Evolutionary conservation across 1,140 invertebrate species (phyloP).

Genomic region (Piezodorus guildinii): DNA sequence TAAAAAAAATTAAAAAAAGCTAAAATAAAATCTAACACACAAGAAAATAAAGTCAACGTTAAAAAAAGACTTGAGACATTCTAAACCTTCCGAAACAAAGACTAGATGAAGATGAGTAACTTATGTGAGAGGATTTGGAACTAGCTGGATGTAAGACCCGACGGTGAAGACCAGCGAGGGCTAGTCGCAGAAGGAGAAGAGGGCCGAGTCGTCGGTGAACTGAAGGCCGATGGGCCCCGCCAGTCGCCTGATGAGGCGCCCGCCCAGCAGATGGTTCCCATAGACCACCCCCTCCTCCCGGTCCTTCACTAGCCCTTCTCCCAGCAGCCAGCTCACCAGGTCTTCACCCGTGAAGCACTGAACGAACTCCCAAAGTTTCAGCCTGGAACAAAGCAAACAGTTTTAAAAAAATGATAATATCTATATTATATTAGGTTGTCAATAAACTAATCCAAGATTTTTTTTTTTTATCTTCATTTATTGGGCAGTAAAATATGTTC

Average conservation of each 20-base stretch:
- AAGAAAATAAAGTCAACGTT: no score
- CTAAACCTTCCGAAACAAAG: not conserved
- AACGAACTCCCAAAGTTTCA: constrained; percentile 58
- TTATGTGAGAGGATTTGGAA: not conserved
- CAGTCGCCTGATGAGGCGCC: constrained; percentile 70
- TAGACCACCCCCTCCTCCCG: constrained; percentile 66
- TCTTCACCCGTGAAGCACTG: constrained; percentile 71
- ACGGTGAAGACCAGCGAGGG: not conserved
- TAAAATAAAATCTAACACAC: no score
- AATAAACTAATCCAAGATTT: no score
- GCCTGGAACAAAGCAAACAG: constrained; percentile 36
- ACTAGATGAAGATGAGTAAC: not conserved
- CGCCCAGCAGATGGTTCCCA: constrained; percentile 69
- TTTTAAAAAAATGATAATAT: no score
- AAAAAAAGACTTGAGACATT: not conserved
- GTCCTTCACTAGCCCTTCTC: constrained; percentile 61
- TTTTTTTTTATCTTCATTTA: no score
- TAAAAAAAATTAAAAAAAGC: no score
- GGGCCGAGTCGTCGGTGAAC: constrained; percentile 40
- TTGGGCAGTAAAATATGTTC: no score
- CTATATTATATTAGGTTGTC: no score
- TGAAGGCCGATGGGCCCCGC: constrained; percentile 54
- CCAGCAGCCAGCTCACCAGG: constrained; percentile 75
- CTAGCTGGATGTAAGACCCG: not conserved
- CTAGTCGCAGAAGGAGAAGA: constrained; percentile 18